Conservation (phyloP, 2,797 vertebrate genomes). For the Squalus acanthias region DNA sequence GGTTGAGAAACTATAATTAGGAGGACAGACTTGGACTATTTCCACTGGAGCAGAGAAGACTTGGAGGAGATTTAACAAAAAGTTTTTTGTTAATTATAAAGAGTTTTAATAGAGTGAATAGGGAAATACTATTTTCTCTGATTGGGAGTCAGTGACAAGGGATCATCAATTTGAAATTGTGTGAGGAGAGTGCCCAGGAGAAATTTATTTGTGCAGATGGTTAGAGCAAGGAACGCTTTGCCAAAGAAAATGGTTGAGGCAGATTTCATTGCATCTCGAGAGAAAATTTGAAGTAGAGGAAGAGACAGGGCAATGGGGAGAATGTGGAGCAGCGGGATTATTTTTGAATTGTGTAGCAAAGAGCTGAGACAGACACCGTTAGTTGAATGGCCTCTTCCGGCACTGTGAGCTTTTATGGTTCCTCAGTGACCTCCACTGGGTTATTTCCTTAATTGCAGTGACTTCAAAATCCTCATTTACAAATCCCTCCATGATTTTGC, state of each 20-base stretch:
- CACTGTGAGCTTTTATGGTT: not conserved
- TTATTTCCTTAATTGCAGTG: not conserved
- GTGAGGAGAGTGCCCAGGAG: not conserved
- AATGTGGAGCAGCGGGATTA: too few species aligned
- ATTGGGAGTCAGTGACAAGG: not conserved
- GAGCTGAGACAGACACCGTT: not conserved
- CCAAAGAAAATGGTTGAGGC: too few species aligned
- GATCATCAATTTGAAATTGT: not conserved
- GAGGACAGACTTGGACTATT: not conserved
- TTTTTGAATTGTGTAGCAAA: too few species aligned
- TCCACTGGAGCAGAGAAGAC: not conserved
- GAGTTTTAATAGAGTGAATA: not conserved
- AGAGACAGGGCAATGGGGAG: too few species aligned
- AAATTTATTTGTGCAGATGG: too few species aligned
- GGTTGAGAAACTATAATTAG: not conserved
- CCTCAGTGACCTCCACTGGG: not conserved
- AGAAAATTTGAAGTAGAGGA: too few species aligned
- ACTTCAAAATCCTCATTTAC: not conserved
- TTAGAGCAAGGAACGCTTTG: too few species aligned
- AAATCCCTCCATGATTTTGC: not conserved
- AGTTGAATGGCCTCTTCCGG: not conserved
- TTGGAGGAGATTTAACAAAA: not conserved
- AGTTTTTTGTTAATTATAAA: not conserved
- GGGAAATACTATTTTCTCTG: not conserved
- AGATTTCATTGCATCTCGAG: too few species aligned